These are phyloP conservation scores for Holotrichia oblita DNA, from an alignment of 1,140 invertebrate genomes.

Conservation along the genomic window DNA sequence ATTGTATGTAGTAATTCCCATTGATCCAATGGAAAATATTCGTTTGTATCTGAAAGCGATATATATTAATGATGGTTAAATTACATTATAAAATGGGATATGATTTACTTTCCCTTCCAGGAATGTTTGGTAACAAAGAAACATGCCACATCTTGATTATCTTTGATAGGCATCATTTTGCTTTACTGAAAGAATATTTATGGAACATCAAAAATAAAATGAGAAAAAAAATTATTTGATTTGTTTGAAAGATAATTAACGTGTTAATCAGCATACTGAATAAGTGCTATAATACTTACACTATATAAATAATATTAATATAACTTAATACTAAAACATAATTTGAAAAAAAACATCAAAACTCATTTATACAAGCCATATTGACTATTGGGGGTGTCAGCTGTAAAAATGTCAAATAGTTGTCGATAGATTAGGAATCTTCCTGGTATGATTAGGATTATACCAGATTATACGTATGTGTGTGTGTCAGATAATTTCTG, in stretches of 20 bases:
- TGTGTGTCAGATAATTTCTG: too few relatives aligned
- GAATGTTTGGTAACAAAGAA: slow-evolving; percentile 96
- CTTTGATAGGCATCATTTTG: slow-evolving; percentile 84
- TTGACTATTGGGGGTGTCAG: slow-evolving; percentile 41
- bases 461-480: too few relatives aligned
- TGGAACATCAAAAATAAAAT: background rate
- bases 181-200: slow-evolving; percentile 41
- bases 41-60: slow-evolving; percentile 85
- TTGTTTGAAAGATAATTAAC: background rate
- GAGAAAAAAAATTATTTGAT: background rate
- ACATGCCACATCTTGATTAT: slow-evolving; percentile 92
- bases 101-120: slow-evolving; percentile 93
- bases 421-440: slow-evolving; percentile 31
- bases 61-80: background rate
- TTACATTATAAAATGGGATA: background rate
- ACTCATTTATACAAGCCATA: slow-evolving; percentile 15
- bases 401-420: slow-evolving; percentile 39
- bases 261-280: background rate
- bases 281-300: slow-evolving; percentile 15
- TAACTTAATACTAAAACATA: slow-evolving; percentile 39
- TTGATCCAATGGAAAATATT: slow-evolving; percentile 95
- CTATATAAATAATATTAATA: slow-evolving; percentile 31
- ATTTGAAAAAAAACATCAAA: slow-evolving; percentile 39
- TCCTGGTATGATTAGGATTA: background rate
- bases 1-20: slow-evolving; percentile 97